Conservation (phyloP, 2,888 invertebrate species). For the Aethes cnicana region DNA sequence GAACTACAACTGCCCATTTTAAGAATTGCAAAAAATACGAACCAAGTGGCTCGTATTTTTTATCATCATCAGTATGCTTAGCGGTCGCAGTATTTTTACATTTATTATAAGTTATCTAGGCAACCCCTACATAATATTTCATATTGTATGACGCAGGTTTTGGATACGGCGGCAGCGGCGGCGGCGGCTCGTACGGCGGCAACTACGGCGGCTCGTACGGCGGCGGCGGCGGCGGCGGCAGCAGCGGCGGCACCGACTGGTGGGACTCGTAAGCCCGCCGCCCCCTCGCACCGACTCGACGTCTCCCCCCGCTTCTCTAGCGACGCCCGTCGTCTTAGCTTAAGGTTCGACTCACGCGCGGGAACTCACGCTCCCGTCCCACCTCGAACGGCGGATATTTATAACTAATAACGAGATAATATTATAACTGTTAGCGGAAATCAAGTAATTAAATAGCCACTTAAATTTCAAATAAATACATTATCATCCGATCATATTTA, state of each 20-base stretch:
- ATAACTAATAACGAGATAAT: conserved; percentile 19
- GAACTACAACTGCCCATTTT: too few species aligned
- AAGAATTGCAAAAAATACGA: too few species aligned
- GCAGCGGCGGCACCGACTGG: conserved; percentile 73
- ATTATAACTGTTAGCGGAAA: conserved; percentile 27
- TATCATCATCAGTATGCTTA: too few species aligned
- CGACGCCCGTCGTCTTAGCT: conserved; percentile 11
- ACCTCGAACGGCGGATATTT: conserved; percentile 19
- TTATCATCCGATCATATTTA: conserved; percentile 26
- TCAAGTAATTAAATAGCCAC: conserved; percentile 25
- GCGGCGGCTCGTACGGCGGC: conserved; percentile 69
- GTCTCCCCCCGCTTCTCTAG: conserved; percentile 13
- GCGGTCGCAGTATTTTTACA: too few species aligned
- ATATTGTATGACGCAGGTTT: conserved; percentile 49
- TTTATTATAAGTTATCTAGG: too few species aligned
- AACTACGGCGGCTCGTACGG: conserved; percentile 75
- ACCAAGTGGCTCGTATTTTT: too few species aligned
- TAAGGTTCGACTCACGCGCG: conserved; percentile 8
- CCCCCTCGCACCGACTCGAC: conserved; percentile 27
- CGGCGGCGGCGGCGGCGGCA: conserved; percentile 68
- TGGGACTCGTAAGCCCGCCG: conserved; percentile 69
- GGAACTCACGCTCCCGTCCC: conserved; percentile 7
- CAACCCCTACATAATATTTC: background rate
- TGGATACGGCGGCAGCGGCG: conserved; percentile 64
- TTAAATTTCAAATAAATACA: conserved; percentile 27